Evolutionary conservation across 2,113 vertebrate species (phyloP).

Genomic region (Psilopsiagon aymara): DNA sequence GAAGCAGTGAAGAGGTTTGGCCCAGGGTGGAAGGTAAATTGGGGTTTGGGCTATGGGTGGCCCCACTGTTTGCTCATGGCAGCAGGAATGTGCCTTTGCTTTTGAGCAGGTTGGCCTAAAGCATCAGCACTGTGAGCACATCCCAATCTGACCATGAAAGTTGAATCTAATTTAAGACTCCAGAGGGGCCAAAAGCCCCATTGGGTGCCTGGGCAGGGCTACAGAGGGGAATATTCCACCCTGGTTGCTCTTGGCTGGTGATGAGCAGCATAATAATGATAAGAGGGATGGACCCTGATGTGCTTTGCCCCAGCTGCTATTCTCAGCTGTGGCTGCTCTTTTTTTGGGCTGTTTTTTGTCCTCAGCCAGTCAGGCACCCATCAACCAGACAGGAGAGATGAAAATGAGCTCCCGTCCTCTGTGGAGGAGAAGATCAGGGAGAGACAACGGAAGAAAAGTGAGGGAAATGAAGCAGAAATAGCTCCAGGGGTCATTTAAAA

Average conservation of each 20-base stretch:
- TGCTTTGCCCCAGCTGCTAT: neutral
- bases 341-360: neutral
- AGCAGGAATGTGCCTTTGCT: fast-evolving
- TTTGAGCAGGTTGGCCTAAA: neutral
- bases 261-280: neutral
- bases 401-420: slow-evolving; percentile 43
- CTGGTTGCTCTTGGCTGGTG: neutral
- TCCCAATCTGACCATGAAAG: fast-evolving
- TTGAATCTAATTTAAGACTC: neutral
- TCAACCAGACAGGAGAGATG: slow-evolving; percentile 21
- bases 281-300: fast-evolving
- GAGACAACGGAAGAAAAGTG: slow-evolving; percentile 7
- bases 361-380: neutral
- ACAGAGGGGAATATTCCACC: neutral
- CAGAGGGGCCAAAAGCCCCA: neutral
- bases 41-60: neutral
- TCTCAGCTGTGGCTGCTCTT: neutral
- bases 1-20: neutral
- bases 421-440: neutral
- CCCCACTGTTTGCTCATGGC: fast-evolving
- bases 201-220: neutral
- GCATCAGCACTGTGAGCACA: fast-evolving
- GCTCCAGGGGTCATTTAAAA: slow-evolving; percentile 71
- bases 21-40: neutral
- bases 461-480: slow-evolving; percentile 64